Percentiles rank a stretch among this genome's conserved stretches.
Conservation (phyloP, 2,113 vertebrate genomes). For the Rhombomys opimus region DNA sequence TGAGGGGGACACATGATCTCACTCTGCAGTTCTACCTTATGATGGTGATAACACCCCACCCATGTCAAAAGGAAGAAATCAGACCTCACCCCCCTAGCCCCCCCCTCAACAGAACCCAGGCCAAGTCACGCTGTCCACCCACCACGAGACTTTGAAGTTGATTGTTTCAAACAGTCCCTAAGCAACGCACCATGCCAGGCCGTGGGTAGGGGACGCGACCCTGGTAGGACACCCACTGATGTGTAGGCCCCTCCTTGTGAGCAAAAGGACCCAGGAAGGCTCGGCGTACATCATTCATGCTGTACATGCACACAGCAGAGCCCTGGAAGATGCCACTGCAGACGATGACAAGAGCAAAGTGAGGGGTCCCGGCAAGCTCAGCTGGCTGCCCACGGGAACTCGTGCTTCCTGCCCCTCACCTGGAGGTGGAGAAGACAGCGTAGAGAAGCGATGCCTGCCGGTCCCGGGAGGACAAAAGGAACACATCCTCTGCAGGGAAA, state of each 20-base stretch:
- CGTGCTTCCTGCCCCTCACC: slow-evolving; percentile 70
- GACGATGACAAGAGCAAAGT: background rate
- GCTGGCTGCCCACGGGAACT: accelerated
- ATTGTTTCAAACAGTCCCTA: background rate
- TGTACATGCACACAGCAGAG: slow-evolving; percentile 96
- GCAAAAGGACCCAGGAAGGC: slow-evolving; percentile 98
- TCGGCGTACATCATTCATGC: slow-evolving; percentile 97
- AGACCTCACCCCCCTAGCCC: background rate
- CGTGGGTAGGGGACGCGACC: slow-evolving; percentile 98
- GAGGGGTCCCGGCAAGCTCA: too few species aligned
- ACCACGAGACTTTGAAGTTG: background rate
- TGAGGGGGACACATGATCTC: background rate
- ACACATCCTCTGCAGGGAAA: slow-evolving; percentile 91
- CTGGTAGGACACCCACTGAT: slow-evolving; percentile 98
- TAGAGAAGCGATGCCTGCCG: slow-evolving; percentile 96
- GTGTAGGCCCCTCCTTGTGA: slow-evolving; percentile 98
- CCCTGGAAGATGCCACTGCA: slow-evolving; percentile 95
- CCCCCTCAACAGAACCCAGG: background rate
- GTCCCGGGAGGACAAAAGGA: slow-evolving; percentile 94
- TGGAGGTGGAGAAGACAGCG: slow-evolving; percentile 95
- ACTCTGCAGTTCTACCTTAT: background rate
- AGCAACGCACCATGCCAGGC: slow-evolving; percentile 95
- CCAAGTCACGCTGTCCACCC: background rate
- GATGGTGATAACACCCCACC: background rate
- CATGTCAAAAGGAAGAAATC: background rate